phyloP scores from a whole-genome alignment of 2,888 invertebrate species.

The Epinotia nisella region DNA sequence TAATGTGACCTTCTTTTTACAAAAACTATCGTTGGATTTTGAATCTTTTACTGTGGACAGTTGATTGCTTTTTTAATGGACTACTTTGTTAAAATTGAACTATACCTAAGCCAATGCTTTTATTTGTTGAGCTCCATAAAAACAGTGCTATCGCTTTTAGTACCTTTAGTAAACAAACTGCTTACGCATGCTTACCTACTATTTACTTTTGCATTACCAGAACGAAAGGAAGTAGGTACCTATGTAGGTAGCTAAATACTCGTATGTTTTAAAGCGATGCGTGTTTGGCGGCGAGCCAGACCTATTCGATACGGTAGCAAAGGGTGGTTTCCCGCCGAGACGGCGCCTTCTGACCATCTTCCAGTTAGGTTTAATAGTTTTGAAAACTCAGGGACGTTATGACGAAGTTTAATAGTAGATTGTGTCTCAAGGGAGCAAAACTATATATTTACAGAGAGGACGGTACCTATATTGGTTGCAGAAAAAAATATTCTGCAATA shows the following conservation, averaged over 20 bases:
- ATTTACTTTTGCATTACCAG: slow-evolving; percentile 13
- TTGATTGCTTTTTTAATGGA: no score
- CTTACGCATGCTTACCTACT: slow-evolving; percentile 12
- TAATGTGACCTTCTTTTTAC: no score
- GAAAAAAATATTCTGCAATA: no score
- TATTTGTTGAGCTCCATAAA: slow-evolving; percentile 16
- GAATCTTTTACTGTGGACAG: no score
- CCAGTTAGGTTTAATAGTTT: background rate
- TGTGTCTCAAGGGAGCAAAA: no score
- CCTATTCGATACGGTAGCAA: slow-evolving; percentile 45
- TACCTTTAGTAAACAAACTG: slow-evolving; percentile 16
- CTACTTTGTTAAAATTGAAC: no score
- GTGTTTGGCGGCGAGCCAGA: slow-evolving; percentile 52
- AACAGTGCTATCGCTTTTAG: slow-evolving; percentile 30
- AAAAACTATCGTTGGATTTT: no score
- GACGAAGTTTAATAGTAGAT: no score
- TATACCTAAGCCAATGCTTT: slow-evolving; percentile 13
- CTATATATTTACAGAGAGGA: no score
- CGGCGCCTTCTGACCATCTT: slow-evolving; percentile 27
- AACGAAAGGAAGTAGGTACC: background rate
- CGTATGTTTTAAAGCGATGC: background rate
- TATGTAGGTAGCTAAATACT: no score
- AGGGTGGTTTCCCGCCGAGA: slow-evolving; percentile 21
- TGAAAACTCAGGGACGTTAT: background rate
- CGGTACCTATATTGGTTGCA: no score